Evolutionary conservation across 2,113 vertebrate species (phyloP).

Genomic region (Rhinichthys klamathensis): DNA sequence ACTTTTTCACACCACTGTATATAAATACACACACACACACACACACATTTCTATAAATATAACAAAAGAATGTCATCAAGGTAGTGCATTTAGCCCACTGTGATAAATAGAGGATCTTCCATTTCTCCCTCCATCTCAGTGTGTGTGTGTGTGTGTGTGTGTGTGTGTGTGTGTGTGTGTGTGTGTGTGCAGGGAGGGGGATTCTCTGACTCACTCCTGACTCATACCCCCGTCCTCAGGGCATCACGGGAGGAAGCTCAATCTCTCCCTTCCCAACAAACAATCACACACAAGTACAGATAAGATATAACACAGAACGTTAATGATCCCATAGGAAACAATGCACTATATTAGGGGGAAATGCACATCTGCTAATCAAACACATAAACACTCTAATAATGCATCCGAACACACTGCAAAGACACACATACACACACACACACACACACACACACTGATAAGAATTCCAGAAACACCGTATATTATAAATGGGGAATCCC

Average conservation of each 20-base stretch:
- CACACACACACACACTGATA: background rate
- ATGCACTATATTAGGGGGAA: background rate
- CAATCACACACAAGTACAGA: conserved; percentile 43
- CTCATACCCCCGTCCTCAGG: conserved; percentile 57
- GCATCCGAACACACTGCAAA: conserved; percentile 14
- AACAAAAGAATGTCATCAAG: background rate
- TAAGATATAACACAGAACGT: background rate
- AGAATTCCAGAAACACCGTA: conserved; percentile 40
- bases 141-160: background rate
- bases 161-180: too few relatives aligned
- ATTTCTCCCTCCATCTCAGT: conserved; percentile 10
- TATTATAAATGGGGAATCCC: conserved; percentile 61
- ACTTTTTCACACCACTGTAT: too few relatives aligned
- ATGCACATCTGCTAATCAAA: background rate
- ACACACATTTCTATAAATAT: background rate
- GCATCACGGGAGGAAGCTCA: conserved; percentile 47
- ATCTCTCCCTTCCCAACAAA: conserved; percentile 19
- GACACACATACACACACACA: background rate
- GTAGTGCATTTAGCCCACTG: background rate
- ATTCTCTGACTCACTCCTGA: conserved; percentile 62
- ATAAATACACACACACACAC: too few relatives aligned
- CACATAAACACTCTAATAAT: conserved; percentile 1
- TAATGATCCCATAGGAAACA: background rate
- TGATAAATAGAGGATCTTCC: background rate
- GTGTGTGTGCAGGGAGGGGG: background rate